These are phyloP conservation scores for Drosophila cognata DNA, from an alignment of 2,888 invertebrate genomes.

Conservation along the genomic window DNA sequence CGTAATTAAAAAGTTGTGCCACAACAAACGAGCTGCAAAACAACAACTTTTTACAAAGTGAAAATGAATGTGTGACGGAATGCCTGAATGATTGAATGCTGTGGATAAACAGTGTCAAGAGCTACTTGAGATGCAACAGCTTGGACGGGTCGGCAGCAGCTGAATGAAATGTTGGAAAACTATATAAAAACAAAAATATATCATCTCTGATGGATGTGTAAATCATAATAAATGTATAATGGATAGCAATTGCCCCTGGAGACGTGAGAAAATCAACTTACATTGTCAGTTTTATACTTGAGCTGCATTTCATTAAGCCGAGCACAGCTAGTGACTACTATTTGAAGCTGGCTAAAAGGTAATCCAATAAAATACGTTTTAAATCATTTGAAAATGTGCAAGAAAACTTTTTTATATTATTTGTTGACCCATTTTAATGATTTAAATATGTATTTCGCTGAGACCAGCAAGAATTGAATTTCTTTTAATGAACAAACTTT, in stretches of 20 bases:
- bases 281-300: constrained; percentile 22
- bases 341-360: not conserved
- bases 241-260: not conserved
- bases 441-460: not conserved
- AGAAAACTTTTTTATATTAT: not conserved
- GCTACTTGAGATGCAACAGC: constrained; percentile 48
- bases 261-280: constrained; percentile 22
- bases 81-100: not conserved
- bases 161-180: not conserved
- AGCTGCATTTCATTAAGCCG: constrained; percentile 23
- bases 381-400: not conserved
- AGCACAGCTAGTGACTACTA: not conserved
- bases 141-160: constrained; percentile 7
- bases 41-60: constrained; percentile 28
- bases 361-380: not conserved
- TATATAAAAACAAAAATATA: not conserved
- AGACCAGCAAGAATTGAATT: not conserved
- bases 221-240: constrained; percentile 17
- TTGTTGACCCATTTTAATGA: not conserved
- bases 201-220: constrained; percentile 1
- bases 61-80: constrained; percentile 8
- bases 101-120: not conserved
- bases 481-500: not conserved
- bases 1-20: constrained; percentile 71
- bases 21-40: constrained; percentile 24